phyloP scores from a whole-genome alignment of 1,140 invertebrate species.

The Brachionus sp. region DNA sequence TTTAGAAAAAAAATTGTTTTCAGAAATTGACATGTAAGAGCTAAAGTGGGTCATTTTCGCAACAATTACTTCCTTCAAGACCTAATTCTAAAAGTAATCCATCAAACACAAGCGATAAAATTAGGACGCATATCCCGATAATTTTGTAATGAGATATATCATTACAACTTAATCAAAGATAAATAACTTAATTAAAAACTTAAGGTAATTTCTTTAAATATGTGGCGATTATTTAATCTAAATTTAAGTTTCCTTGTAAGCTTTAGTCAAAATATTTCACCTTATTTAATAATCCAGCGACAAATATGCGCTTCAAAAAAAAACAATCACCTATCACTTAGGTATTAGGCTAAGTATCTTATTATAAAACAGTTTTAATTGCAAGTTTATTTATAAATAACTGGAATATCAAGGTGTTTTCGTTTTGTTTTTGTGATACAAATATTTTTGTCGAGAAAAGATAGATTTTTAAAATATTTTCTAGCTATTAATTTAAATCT shows the following conservation, averaged over 20 bases:
- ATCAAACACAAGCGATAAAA: background rate
- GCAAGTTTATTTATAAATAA: constrained; percentile 17
- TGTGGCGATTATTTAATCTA: background rate
- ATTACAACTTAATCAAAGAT: constrained; percentile 15
- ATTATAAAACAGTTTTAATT: constrained; percentile 22
- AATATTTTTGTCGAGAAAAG: background rate
- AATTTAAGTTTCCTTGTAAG: background rate
- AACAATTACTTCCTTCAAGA: constrained; percentile 5
- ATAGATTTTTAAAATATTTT: background rate
- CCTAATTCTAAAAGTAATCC: constrained; percentile 2
- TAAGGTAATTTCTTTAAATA: background rate
- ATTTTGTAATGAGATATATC: constrained; percentile 26
- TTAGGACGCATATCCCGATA: constrained; percentile 8
- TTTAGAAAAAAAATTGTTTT: background rate
- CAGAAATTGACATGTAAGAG: background rate
- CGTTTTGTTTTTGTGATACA: background rate
- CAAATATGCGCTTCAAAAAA: background rate
- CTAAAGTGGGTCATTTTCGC: background rate
- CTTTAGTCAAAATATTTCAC: background rate
- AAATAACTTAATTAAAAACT: constrained; percentile 7
- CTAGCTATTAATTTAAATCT: constrained; percentile 17
- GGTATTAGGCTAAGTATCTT: background rate
- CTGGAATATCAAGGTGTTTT: constrained; percentile 27
- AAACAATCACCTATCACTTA: constrained; percentile 1
- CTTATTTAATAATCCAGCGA: constrained; percentile 2